Evolutionary conservation across 2,113 vertebrate genomes (phyloP), one percentile per base, ranked within the genome.

Genomic region (Meleagris gallopavo): DNA sequence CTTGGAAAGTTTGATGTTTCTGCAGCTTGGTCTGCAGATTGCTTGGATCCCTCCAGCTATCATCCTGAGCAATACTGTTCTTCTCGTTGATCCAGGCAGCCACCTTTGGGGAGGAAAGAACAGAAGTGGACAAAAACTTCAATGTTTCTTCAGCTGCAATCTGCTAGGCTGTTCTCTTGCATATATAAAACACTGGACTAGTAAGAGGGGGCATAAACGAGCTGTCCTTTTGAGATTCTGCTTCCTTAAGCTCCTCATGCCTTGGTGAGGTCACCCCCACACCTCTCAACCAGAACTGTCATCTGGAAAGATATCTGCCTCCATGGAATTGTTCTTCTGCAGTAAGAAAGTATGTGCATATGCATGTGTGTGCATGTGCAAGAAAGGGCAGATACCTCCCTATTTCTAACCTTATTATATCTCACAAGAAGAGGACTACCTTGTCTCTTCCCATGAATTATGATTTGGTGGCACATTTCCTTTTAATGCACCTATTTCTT

Each of bases 21-120:
- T 97, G 96, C 52, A 98, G 90, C 91, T 99, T 99, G 46, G 98
- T 97, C 97, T 98, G 98, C 72, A 99, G 97, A 80, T 97, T 98
- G 91, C 97, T 98, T 24, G 97, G 98, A 89, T 99, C 98, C 95
- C 70, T 97, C 98, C 98, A 98, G 91, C 86, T 98, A 30, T 98
- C 98, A 74, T 99, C 98, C 94, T 98, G 80, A 43, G 98, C 98
- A 91, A 98, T 98, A 8, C 96, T 97, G 11, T 98, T 98, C 95
- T 98, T 98, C 96, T 99, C 98, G 4, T 97, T 98, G 94, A 99
- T 97, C 99, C 99, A 99, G 9, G 96, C 91, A 76, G 96, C 98
- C 86, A 98, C 95, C 99, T 99, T 90, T 40, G 34, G 79, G 16
- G 46, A 40, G 60, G 18, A 67, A 74, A 82, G 40, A 52, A 71